A percentile compares a stretch with the other conserved stretches of the same genome.
Evolutionary conservation across 1,140 invertebrate genomes (phyloP).

Genomic region (Acromyrmex heyeri): DNA sequence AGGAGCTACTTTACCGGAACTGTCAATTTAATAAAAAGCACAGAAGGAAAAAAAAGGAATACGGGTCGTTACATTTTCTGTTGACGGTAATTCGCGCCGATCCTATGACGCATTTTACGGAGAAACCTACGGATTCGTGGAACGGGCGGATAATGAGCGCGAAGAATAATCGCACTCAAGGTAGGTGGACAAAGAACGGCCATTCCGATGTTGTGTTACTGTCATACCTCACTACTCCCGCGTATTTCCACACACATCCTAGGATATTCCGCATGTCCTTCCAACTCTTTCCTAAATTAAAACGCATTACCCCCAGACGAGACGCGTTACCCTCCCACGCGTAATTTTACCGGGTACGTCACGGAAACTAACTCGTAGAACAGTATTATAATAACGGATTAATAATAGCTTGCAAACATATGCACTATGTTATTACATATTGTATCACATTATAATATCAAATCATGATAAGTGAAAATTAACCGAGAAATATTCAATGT

Average conservation of each 20-base stretch:
- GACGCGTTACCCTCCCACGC: constrained; percentile 3
- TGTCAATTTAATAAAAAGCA: constrained; percentile 41
- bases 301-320: constrained; percentile 16
- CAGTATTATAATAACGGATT: neutral
- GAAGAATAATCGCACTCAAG: constrained; percentile 48
- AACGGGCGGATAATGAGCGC: constrained; percentile 51
- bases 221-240: constrained; percentile 24
- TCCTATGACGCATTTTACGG: constrained; percentile 59
- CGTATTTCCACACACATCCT: constrained; percentile 24
- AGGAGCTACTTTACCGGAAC: constrained; percentile 14
- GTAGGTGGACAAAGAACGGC: constrained; percentile 46
- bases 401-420: constrained; percentile 6
- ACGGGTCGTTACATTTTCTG: constrained; percentile 48
- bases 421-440: neutral
- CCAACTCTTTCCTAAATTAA: constrained; percentile 48
- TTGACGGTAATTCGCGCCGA: constrained; percentile 33
- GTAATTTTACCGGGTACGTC: neutral
- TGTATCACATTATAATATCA: too few species aligned
- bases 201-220: constrained; percentile 20
- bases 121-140: constrained; percentile 52
- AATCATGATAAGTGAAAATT: too few species aligned
- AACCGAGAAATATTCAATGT: too few species aligned
- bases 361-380: neutral
- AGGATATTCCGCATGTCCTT: constrained; percentile 24
- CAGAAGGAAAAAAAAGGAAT: constrained; percentile 25